Base-by-base conservation (phyloP, 2,888 invertebrate species). In the Brachyopa scutellaris region DNA sequence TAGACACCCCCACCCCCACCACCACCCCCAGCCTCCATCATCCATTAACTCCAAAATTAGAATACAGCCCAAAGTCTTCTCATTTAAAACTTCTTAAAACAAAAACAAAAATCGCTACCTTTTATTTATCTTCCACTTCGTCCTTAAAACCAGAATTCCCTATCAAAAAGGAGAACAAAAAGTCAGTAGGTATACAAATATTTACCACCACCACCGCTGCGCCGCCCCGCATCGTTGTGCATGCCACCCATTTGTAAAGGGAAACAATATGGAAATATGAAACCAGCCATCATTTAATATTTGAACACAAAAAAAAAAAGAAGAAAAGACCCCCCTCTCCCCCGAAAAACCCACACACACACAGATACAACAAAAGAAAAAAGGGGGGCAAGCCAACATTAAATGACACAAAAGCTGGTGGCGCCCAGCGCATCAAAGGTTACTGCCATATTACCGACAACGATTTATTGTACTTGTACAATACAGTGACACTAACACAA, bases 231-330 rank as follows among this genome's bases (percentile, higher is more conserved):
- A 47, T 26, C 11, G 13, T 21, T 53, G 17, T 19, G n/a, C n/a
- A n/a, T n/a, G 9, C 57, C 5, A 11, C 61, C 11, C 42, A 15
- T 17, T 36, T 7, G 6, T 8, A 23, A 31, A 47, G 15, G 31
- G 61, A 42, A 73, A 47, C 45, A 67, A 61, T 61, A 42, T 62
- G 61, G 62, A 76, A 67, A 67, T 42, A 61, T 76, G 67, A 67
- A 76, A 67, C 59, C 74, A 31, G 21, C 74, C 67, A 76, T 61
- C 51, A 74, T 67, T 74, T 67, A 64, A 67, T 74, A 42, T 40
- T 9, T 15, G n/a, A 33, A 49, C 23, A 72, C 36, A 72, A 72
- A 72, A 42, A 5, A n/a, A n/a, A n/a, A n/a, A n/a, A n/a, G n/a
- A n/a, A n/a, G n/a, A n/a, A n/a, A n/a, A n/a, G n/a, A n/a, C n/a